These are phyloP conservation scores for Daboia siamensis DNA, from an alignment of 2,113 vertebrate species.

Conservation along the genomic window DNA sequence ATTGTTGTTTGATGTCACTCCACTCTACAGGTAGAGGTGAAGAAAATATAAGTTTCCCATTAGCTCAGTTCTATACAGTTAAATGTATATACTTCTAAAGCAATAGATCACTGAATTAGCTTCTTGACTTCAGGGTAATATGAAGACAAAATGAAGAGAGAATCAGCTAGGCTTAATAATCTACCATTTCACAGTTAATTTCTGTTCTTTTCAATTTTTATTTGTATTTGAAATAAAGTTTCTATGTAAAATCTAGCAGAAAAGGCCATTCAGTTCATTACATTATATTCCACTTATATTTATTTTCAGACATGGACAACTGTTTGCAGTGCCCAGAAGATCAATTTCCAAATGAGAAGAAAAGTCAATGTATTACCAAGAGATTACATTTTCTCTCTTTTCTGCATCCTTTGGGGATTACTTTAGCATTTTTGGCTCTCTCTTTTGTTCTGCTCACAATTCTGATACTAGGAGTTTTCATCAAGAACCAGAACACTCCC, in stretches of 20 bases:
- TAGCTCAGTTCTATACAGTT: not conserved
- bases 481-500: not conserved
- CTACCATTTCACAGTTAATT: not conserved
- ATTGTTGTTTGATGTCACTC: not conserved
- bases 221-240: not conserved
- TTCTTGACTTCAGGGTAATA: too few species aligned
- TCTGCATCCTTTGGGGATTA: not conserved
- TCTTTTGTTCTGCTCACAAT: not conserved
- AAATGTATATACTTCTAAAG: not conserved
- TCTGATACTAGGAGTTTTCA: not conserved
- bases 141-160: too few species aligned
- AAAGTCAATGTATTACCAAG: not conserved
- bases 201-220: not conserved
- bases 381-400: not conserved
- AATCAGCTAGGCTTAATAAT: not conserved
- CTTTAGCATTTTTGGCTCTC: not conserved
- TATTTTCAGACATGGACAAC: not conserved
- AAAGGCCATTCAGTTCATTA: not conserved
- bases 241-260: not conserved
- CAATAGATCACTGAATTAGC: not conserved
- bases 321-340: not conserved
- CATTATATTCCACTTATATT: not conserved
- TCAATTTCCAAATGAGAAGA: not conserved
- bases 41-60: not conserved
- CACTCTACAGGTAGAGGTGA: not conserved